Evolutionary conservation across 2,797 vertebrate species (phyloP).

Genomic region (Tiaroga cobitis): DNA sequence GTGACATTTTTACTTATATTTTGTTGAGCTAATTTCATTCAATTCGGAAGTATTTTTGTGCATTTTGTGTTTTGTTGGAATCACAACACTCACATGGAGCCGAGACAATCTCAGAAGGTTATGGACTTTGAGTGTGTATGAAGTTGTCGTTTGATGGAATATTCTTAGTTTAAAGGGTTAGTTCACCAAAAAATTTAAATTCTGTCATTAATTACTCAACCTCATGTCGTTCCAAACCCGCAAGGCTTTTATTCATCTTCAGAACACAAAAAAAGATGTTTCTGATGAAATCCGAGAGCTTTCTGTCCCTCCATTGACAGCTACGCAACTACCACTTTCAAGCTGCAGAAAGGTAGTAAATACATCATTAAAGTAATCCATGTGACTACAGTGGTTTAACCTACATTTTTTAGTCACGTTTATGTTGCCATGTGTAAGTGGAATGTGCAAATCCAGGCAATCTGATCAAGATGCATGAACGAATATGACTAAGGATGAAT

Average conservation of each 20-base stretch:
- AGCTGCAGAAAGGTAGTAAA: too few relatives aligned
- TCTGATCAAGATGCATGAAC: neutral
- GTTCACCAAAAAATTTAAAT: neutral
- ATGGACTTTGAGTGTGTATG: neutral
- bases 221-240: too few relatives aligned
- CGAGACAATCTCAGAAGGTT: neutral
- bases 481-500: slow-evolving; percentile 10
- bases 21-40: neutral
- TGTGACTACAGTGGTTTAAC: too few relatives aligned
- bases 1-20: neutral
- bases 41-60: neutral
- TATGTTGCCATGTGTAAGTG: neutral
- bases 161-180: neutral
- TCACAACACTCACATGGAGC: neutral
- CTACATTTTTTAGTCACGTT: neutral
- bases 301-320: too few relatives aligned
- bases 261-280: too few relatives aligned
- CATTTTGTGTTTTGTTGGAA: neutral
- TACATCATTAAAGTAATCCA: too few relatives aligned
- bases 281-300: too few relatives aligned
- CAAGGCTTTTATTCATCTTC: too few relatives aligned
- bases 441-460: neutral
- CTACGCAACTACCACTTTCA: too few relatives aligned
- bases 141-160: neutral
- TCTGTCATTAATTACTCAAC: too few relatives aligned